Conservation (phyloP, 2,113 vertebrate species). For the Nannobrachium achirus region DNA sequence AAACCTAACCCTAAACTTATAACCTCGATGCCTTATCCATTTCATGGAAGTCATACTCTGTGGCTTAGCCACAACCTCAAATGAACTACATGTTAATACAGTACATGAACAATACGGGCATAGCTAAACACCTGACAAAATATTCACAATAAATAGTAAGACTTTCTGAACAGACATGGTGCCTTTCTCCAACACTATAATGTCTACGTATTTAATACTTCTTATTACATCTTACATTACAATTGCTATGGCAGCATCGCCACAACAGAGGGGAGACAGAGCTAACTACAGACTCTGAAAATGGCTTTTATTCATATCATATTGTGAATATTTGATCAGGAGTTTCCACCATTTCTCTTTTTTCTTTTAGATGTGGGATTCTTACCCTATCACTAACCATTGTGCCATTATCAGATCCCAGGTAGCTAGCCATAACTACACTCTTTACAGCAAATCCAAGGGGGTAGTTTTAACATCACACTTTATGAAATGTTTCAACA, state of each 20-base stretch:
- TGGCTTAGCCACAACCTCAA: conserved; percentile 29
- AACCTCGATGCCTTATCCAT: conserved; percentile 34
- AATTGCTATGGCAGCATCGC: not conserved
- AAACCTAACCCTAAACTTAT: not conserved
- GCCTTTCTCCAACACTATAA: conserved; percentile 18
- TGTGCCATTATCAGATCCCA: conserved; percentile 22
- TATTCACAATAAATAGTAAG: conserved; percentile 8
- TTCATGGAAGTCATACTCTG: conserved; percentile 5
- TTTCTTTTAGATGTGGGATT: no score
- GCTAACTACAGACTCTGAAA: conserved; percentile 15
- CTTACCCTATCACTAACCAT: not conserved
- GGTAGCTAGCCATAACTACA: not conserved
- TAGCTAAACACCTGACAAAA: conserved; percentile 23
- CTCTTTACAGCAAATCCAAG: not conserved
- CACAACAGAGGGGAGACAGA: conserved; percentile 1
- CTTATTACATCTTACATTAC: not conserved
- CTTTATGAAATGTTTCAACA: not conserved
- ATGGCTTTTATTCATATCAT: conserved; percentile 29
- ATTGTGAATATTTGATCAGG: conserved; percentile 24
- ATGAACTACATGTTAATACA: not conserved
- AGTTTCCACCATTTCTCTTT: not conserved
- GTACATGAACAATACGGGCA: not conserved
- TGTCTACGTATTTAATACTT: conserved; percentile 12
- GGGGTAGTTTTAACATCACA: not conserved
- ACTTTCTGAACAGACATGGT: not conserved